Evolutionary conservation across 2,113 vertebrate genomes (phyloP).

Genomic region (Pitta sordida): DNA sequence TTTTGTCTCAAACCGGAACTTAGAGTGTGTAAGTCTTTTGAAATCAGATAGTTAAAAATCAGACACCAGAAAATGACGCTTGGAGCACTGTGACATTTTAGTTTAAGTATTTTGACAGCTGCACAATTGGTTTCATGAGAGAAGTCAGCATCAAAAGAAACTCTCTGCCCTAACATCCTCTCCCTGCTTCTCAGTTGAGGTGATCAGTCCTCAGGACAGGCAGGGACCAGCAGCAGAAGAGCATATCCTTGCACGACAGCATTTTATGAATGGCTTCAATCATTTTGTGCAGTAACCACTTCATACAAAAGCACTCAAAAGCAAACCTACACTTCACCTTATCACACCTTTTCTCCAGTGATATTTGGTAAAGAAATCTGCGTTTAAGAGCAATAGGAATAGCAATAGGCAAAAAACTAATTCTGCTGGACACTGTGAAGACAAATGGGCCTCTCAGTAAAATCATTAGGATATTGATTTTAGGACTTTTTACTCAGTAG

Average conservation of each 20-base stretch:
- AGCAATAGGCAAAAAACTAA: neutral
- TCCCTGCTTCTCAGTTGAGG: neutral
- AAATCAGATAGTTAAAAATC: neutral
- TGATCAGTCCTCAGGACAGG: neutral
- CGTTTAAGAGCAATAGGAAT: neutral
- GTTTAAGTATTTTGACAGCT: neutral
- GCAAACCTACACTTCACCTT: neutral
- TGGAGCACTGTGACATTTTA: neutral
- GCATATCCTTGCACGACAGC: neutral
- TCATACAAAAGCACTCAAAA: neutral
- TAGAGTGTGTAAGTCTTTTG: neutral
- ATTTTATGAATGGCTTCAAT: neutral
- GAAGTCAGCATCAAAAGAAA: neutral
- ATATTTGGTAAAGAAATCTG: neutral
- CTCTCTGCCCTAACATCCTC: neutral
- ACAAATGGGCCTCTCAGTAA: neutral
- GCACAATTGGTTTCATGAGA: neutral
- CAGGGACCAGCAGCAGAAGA: neutral
- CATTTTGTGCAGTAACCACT: neutral
- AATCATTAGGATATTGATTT: neutral
- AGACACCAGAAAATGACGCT: neutral
- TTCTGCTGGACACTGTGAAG: neutral
- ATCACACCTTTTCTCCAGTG: neutral
- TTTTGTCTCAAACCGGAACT: neutral
- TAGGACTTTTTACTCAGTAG: neutral